phyloP scores from a whole-genome alignment of 2,888 invertebrate species.

The Caenorhabditis macrosperma region DNA sequence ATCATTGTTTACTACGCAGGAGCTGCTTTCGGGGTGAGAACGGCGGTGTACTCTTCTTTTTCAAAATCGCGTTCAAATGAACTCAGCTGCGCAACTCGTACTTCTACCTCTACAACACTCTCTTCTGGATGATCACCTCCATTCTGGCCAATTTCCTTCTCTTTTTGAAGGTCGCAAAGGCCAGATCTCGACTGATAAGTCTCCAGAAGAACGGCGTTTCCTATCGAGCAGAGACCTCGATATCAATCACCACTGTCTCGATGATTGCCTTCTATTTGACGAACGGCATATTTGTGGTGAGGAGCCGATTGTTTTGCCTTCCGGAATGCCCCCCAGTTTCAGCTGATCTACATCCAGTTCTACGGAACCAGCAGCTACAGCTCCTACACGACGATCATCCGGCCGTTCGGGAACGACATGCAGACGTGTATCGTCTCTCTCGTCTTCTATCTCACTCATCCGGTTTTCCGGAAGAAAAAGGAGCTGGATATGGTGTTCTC shows the following conservation, averaged over 20 bases:
- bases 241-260: conserved; percentile 30
- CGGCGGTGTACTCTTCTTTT: not conserved
- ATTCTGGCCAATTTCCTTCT: conserved; percentile 8
- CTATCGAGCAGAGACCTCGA: conserved; percentile 12
- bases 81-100: conserved; percentile 30
- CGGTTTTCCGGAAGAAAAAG: conserved; percentile 11
- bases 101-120: conserved; percentile 20
- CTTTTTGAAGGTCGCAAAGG: conserved; percentile 6
- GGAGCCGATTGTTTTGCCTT: not conserved
- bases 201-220: conserved; percentile 20
- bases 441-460: conserved; percentile 43
- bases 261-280: conserved; percentile 33
- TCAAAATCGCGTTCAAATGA: not conserved
- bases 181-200: conserved; percentile 19
- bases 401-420: conserved; percentile 36
- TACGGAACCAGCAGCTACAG: conserved; percentile 30
- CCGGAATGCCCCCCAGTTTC: not conserved
- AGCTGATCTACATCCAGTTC: conserved; percentile 33
- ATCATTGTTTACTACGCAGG: conserved; percentile 26
- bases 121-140: conserved; percentile 25
- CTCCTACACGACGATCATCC: conserved; percentile 15
- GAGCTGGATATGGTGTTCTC: conserved; percentile 15
- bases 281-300: conserved; percentile 28
- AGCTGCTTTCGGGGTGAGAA: conserved; percentile 27
- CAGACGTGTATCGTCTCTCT: conserved; percentile 35